Percentiles rank a stretch among this genome's conserved stretches.
These are phyloP conservation scores for Sprattus sprattus DNA, from an alignment of 2,113 vertebrate genomes.

Conservation along the genomic window DNA sequence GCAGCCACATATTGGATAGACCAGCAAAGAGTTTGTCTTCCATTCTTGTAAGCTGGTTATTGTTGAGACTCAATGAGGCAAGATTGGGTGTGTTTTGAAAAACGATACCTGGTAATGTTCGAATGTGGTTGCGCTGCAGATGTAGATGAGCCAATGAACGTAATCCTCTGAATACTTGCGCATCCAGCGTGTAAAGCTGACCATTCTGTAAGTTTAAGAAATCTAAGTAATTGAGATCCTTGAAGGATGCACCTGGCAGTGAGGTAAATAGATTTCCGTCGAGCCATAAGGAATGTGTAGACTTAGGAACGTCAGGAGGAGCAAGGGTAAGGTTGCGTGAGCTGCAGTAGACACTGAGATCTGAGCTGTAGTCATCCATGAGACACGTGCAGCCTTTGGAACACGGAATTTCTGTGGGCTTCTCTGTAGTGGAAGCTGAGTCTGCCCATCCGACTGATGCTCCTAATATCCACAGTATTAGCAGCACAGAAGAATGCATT, in stretches of 20 bases:
- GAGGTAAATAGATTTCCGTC: conserved; percentile 84
- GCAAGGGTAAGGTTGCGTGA: conserved; percentile 76
- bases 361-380: conserved; percentile 77
- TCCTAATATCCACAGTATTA: conserved; percentile 66
- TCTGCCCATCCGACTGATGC: conserved; percentile 63
- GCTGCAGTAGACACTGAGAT: conserved; percentile 90
- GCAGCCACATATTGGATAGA: conserved; percentile 87
- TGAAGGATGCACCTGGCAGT: conserved; percentile 75
- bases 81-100: conserved; percentile 85
- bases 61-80: conserved; percentile 84
- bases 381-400: conserved; percentile 80
- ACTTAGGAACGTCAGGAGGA: conserved; percentile 73
- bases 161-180: conserved; percentile 82
- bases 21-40: conserved; percentile 85
- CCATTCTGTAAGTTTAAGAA: conserved; percentile 91
- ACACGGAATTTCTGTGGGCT: conserved; percentile 65
- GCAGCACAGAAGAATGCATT: conserved; percentile 65
- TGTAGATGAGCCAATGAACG: conserved; percentile 80
- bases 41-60: conserved; percentile 82
- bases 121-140: conserved; percentile 83
- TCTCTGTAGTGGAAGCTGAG: conserved; percentile 54
- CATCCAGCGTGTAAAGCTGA: conserved; percentile 75
- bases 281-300: conserved; percentile 82
- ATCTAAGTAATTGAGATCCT: conserved; percentile 78
- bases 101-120: conserved; percentile 68